phyloP scores from a whole-genome alignment of 2,888 invertebrate genomes.

The Isoperla grammatica region DNA sequence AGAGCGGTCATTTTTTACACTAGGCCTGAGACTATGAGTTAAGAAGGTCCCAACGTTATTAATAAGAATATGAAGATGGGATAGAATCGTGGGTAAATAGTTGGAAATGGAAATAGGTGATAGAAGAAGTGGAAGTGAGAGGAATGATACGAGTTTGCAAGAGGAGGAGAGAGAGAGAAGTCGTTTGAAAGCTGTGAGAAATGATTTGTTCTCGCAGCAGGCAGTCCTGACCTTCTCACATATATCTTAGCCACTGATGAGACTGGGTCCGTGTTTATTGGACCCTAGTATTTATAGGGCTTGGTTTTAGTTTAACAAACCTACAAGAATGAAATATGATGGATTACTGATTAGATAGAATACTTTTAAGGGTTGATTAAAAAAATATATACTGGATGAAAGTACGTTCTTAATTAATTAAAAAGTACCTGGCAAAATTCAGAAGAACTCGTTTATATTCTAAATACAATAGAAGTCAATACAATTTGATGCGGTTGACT shows the following conservation, averaged over 20 bases:
- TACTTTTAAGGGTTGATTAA: not conserved
- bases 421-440: not conserved
- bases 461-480: conserved; percentile 14
- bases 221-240: conserved; percentile 26
- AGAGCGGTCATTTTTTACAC: no score
- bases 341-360: conserved; percentile 20
- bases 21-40: no score
- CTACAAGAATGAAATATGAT: conserved; percentile 13
- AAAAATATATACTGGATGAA: no score
- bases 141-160: not conserved
- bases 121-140: conserved; percentile 12
- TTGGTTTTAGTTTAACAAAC: conserved; percentile 13
- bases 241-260: conserved; percentile 27
- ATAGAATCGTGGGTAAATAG: conserved; percentile 11
- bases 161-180: conserved; percentile 2
- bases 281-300: conserved; percentile 13
- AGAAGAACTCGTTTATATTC: conserved; percentile 11
- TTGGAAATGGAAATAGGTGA: conserved; percentile 9
- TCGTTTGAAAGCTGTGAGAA: conserved; percentile 11
- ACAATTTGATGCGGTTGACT: conserved; percentile 9
- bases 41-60: not conserved
- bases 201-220: conserved; percentile 25
- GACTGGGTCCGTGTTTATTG: conserved; percentile 5
- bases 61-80: conserved; percentile 10
- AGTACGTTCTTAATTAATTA: no score